These are phyloP conservation scores for Prostheceraeus crozeri DNA, from an alignment of 2,888 invertebrate species.

Conservation along the genomic window DNA sequence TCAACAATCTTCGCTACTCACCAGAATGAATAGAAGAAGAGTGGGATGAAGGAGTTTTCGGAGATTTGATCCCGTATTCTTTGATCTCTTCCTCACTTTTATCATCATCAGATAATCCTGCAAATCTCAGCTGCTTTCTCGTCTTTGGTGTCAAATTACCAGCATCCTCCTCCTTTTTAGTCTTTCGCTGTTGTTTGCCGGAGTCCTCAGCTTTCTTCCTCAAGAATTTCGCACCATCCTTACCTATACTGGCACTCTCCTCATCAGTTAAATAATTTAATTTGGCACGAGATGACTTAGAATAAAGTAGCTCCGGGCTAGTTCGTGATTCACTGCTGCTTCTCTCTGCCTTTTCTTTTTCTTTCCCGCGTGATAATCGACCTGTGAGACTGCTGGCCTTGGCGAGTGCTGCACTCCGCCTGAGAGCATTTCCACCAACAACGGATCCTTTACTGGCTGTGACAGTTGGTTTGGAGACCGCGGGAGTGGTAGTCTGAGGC, in stretches of 20 bases:
- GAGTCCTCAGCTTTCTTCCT: conserved; percentile 5
- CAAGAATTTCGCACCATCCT: conserved; percentile 10
- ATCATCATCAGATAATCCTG: too few species aligned
- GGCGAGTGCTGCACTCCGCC: background rate
- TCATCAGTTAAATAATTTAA: conserved; percentile 12
- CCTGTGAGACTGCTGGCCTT: background rate
- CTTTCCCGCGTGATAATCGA: background rate
- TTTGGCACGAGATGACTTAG: conserved; percentile 4
- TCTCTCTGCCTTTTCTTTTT: background rate
- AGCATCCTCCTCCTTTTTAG: too few species aligned
- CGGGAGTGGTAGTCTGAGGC: conserved; percentile 5
- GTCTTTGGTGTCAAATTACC: too few species aligned
- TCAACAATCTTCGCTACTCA: too few species aligned
- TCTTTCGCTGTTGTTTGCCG: too few species aligned
- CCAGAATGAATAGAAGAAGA: too few species aligned
- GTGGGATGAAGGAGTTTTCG: too few species aligned
- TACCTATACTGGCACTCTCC: conserved; percentile 1
- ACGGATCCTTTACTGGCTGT: background rate
- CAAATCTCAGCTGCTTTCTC: too few species aligned
- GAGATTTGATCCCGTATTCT: too few species aligned
- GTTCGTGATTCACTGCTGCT: background rate
- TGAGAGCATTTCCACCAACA: background rate
- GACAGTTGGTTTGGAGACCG: background rate
- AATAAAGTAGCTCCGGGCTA: conserved; percentile 9
- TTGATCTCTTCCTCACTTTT: too few species aligned